Conservation (phyloP, 2,888 invertebrate genomes). For the Panzeria rudis region DNA sequence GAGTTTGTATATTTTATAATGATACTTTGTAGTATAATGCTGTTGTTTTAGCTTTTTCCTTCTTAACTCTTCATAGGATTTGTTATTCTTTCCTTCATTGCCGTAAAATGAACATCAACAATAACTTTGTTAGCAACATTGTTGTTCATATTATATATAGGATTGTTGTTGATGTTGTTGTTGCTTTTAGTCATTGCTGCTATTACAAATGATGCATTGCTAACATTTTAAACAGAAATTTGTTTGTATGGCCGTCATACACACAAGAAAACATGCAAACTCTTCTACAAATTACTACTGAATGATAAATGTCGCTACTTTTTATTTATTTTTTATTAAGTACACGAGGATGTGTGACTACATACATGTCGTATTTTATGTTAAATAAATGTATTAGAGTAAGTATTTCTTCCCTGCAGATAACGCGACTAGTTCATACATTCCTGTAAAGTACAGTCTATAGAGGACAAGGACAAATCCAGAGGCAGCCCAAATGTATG, state of each 20-base stretch:
- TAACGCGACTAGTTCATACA: no score
- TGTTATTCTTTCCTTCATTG: constrained; percentile 25
- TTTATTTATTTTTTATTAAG: constrained; percentile 12
- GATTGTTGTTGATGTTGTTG: constrained; percentile 40
- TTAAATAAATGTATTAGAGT: constrained; percentile 10
- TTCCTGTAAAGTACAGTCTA: no score
- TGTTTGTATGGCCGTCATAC: not conserved
- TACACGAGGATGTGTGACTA: constrained; percentile 34
- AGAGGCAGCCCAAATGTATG: no score
- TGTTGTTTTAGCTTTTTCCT: constrained; percentile 8
- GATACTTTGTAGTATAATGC: constrained; percentile 31
- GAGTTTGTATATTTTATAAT: constrained; percentile 31
- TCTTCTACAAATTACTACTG: constrained; percentile 72
- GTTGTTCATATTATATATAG: constrained; percentile 42
- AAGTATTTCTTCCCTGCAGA: no score
- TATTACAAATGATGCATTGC: constrained; percentile 68
- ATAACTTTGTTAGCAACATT: constrained; percentile 72
- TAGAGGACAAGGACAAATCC: no score
- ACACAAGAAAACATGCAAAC: constrained; percentile 1
- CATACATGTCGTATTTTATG: constrained; percentile 32
- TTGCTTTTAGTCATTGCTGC: constrained; percentile 53
- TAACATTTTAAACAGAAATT: constrained; percentile 59
- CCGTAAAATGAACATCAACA: constrained; percentile 53
- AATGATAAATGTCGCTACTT: constrained; percentile 20
- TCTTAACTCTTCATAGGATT: constrained; percentile 14